Base-by-base conservation (phyloP, 2,797 vertebrate genomes). In the Novumbra hubbsi region DNA sequence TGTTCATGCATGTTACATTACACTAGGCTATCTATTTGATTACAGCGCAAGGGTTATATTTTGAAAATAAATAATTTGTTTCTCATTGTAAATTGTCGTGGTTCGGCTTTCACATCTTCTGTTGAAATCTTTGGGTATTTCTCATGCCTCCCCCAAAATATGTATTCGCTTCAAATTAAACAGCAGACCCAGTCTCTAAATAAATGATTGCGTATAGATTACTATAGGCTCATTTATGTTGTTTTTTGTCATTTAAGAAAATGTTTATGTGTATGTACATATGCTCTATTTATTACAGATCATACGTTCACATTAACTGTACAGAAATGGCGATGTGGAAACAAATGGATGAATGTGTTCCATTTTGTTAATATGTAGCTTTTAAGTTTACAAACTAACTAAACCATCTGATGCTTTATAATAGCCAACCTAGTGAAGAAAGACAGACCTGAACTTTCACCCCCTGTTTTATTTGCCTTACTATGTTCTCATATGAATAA, bases 361-460 rank as follows among this genome's bases (percentile, higher is more conserved):
- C 27, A 8, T 41, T 68, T 21, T 38, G 38, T 68, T 68, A 68
- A 68, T 48, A 48, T 68, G 38, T 68, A 68, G 34, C 66, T 45
- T 45, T 48, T 45, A 19, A 48, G 14, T 27, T 12, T n/a, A 21
- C n/a, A n/a, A 68, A 48, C 66, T 68, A 38, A 19, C 38, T 8
- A 14, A 24, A 68, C 63, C 63, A 30, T 34, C 63, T n/a, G n/a
- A 41, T 68, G 66, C 14, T 68, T 34, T 45, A 41, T 45, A 68
- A 5, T 1, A 5, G n/a, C 34, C 15, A 32, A n/a, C 34, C n/a
- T n/a, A 38, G 14, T 67, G 38, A 41, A 45, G 32, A 68, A 34
- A 45, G 38, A 68, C 5, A 68, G 32, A 45, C 34, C 45, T 63
- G 32, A 27, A 68, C 66, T 55, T 55, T 21, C 52, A 55, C 52